Evolutionary conservation across 2,797 vertebrate genomes (phyloP).

Genomic region (Spinus olivaceus): DNA sequence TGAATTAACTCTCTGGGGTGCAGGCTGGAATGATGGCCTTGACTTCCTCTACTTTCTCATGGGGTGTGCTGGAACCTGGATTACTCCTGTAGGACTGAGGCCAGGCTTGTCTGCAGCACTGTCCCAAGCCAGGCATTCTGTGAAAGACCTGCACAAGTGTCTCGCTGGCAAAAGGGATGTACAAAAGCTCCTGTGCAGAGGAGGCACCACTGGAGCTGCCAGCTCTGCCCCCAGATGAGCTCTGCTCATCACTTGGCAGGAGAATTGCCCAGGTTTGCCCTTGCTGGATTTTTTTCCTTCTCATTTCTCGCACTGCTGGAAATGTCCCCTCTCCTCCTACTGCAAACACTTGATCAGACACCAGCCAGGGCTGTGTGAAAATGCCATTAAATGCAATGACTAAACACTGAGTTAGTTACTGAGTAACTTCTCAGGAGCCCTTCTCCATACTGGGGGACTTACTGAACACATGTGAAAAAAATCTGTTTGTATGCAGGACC

Average conservation of each 20-base stretch:
- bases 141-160: background rate
- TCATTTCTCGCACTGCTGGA: accelerated
- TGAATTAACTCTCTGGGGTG: background rate
- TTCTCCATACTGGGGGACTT: background rate
- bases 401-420: background rate
- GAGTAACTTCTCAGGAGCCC: background rate
- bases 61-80: background rate
- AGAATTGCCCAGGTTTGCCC: background rate
- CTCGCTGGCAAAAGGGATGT: accelerated
- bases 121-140: accelerated
- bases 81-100: background rate
- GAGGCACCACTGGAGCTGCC: accelerated
- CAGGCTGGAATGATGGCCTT: background rate
- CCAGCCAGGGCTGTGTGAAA: background rate
- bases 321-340: accelerated
- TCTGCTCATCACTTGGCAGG: background rate
- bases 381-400: background rate
- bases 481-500: accelerated
- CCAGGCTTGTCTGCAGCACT: background rate
- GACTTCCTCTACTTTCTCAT: accelerated
- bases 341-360: background rate
- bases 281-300: background rate
- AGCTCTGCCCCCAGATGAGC: background rate
- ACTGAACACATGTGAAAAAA: background rate
- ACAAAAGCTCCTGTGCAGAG: background rate